Evolutionary conservation across 2,888 invertebrate genomes (phyloP), one percentile per base, ranked within the genome.

Genomic region (Eilema caniola): DNA sequence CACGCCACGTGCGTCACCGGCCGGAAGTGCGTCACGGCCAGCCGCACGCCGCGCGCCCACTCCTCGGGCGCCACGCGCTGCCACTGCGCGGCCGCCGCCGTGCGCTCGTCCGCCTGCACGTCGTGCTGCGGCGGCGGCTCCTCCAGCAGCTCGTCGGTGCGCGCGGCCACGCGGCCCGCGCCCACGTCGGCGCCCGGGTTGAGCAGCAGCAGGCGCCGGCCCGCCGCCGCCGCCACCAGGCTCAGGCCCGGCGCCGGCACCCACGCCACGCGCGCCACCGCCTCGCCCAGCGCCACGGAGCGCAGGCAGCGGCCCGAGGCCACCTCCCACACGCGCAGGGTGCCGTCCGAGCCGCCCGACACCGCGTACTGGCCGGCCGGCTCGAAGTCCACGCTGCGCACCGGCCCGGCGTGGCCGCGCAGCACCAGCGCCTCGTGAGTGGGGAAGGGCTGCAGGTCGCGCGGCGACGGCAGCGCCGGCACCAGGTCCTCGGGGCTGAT

Each of bases 391-490:
- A 98, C 97, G 69, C 97, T 96, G 68, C 99, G 97, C 73, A 99
- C 97, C 94, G 98, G 97, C 81, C 97, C 98, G 0, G 95, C 95
- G 92, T 99, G 99, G 0, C 99, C 99, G 83, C 95, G 96, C 91
- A 97, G 98, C 33, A 97, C 94, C 88, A 99, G 96, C 73, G 98
- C 97, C 90, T 98, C 96, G 61, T 96, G 95, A 0, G 98, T 98
- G 0, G 99, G 99, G 96, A 99, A 99, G 3, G 99, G 99, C 92
- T 99, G 99, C 80, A 99, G 95, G 91, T 99, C 99, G 84, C 97
- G 97, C 0, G 99, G 99, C 83, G 98, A 97, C 2, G 99, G 99
- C 84, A 99, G 93, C 92, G 98, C 97, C 0, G 99, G 99, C 66
- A 99, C 97, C 83, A 99, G 95, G 83, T 98, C 98, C 88, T 99